Evolutionary conservation across 2,888 invertebrate genomes (phyloP).

Genomic region (Horisme vitalbata): DNA sequence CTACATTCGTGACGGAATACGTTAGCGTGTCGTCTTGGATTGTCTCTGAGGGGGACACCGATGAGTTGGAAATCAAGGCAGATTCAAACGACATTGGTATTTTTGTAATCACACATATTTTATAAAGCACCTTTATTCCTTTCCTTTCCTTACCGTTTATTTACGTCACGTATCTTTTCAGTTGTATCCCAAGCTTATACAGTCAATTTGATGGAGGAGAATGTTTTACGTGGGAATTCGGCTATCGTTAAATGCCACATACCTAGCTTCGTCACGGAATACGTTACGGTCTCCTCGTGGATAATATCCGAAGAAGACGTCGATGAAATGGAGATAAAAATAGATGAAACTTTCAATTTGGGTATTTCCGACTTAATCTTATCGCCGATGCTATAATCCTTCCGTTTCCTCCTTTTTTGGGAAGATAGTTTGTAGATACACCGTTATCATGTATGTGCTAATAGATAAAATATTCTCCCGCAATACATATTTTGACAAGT

Average conservation of each 20-base stretch:
- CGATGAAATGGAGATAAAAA: constrained; percentile 64
- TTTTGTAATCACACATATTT: constrained; percentile 24
- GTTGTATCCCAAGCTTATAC: constrained; percentile 94
- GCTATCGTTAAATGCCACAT: constrained; percentile 96
- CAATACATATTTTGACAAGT: no score
- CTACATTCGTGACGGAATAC: constrained; percentile 95
- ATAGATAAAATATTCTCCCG: no score
- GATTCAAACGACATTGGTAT: constrained; percentile 71
- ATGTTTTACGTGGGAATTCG: constrained; percentile 94
- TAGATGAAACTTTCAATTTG: constrained; percentile 61
- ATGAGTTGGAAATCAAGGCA: constrained; percentile 74
- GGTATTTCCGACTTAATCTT: constrained; percentile 48
- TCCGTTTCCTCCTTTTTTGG: constrained; percentile 13
- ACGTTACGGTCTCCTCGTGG: constrained; percentile 93
- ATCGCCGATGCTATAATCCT: constrained; percentile 13
- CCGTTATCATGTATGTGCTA: no score
- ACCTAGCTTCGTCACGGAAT: constrained; percentile 96
- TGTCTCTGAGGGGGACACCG: constrained; percentile 86
- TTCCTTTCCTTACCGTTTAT: neutral
- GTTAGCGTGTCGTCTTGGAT: constrained; percentile 94
- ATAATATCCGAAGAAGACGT: constrained; percentile 89
- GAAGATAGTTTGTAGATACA: neutral
- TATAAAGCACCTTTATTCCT: constrained; percentile 31
- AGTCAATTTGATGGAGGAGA: constrained; percentile 96
- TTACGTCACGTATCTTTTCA: constrained; percentile 74